Percentiles rank a stretch among this genome's conserved stretches.
Conservation (phyloP, 1,140 invertebrate genomes). For the Penaeus japonicus region DNA sequence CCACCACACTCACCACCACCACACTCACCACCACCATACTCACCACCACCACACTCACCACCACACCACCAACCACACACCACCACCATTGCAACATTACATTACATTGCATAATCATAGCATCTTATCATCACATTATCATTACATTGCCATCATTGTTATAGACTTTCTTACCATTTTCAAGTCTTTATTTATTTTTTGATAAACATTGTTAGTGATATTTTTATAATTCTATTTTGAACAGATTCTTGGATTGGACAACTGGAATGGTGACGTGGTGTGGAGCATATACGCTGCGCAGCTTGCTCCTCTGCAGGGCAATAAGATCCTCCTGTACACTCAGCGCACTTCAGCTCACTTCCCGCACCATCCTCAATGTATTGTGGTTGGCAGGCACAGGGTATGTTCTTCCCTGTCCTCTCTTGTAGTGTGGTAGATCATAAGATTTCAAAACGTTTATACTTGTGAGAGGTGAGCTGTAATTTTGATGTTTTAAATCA, state of each 20-base stretch:
- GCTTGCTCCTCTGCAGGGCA: constrained; percentile 10
- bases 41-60: no score
- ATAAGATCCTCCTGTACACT: constrained; percentile 36
- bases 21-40: no score
- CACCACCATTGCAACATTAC: no score
- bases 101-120: no score
- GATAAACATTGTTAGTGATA: neutral
- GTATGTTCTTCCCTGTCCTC: neutral
- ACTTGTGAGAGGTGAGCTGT: no score
- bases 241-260: constrained; percentile 41
- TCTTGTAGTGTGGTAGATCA: no score
- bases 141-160: no score
- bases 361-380: constrained; percentile 42
- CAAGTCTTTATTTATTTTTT: neutral
- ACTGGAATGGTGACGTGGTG: constrained; percentile 46
- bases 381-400: constrained; percentile 41
- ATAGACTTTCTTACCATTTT: neutral
- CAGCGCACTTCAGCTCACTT: constrained; percentile 45
- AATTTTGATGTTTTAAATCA: no score
- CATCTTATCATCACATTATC: no score
- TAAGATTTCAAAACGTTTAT: no score
- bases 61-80: no score
- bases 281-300: constrained; percentile 35
- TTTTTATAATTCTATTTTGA: neutral
- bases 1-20: no score